Evolutionary conservation across 2,797 vertebrate species (phyloP).

Genomic region (Atherinosoma microstoma): DNA sequence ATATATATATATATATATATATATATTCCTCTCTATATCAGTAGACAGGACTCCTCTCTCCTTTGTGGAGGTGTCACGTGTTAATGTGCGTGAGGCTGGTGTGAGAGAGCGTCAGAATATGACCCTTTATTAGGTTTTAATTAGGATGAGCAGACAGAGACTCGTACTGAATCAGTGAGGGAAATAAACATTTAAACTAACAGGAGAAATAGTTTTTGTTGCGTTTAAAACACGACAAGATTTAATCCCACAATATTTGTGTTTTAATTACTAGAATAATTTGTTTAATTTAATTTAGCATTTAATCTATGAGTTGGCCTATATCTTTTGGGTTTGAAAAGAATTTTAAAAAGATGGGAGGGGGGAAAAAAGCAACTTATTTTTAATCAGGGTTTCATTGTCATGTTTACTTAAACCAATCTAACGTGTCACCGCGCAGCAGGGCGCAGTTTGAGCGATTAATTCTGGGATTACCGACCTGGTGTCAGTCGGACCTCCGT

Average conservation of each 20-base stretch:
- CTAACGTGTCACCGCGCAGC: not conserved
- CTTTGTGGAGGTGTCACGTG: constrained; percentile 5
- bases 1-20: not conserved
- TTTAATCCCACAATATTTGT: constrained; percentile 6
- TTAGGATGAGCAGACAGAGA: constrained; percentile 80
- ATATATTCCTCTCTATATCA: not conserved
- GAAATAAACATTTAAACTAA: constrained; percentile 36
- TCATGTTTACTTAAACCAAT: constrained; percentile 13
- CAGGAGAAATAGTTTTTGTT: constrained; percentile 22
- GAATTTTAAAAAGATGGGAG: no score
- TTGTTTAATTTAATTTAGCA: no score
- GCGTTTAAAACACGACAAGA: constrained; percentile 38
- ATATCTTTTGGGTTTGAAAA: no score
- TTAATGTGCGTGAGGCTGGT: constrained; percentile 17
- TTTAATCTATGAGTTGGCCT: no score
- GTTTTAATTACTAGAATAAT: constrained; percentile 18
- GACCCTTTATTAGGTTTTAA: constrained; percentile 93
- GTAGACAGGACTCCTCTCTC: not conserved
- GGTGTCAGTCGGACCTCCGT: constrained; percentile 57
- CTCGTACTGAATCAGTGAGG: constrained; percentile 84
- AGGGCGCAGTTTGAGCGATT: constrained; percentile 30
- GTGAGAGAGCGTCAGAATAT: constrained; percentile 64
- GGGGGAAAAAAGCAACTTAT: not conserved
- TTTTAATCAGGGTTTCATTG: no score
- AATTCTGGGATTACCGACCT: constrained; percentile 59